Conservation (phyloP, 2,113 vertebrate species). For the Oryzias curvinotus region DNA sequence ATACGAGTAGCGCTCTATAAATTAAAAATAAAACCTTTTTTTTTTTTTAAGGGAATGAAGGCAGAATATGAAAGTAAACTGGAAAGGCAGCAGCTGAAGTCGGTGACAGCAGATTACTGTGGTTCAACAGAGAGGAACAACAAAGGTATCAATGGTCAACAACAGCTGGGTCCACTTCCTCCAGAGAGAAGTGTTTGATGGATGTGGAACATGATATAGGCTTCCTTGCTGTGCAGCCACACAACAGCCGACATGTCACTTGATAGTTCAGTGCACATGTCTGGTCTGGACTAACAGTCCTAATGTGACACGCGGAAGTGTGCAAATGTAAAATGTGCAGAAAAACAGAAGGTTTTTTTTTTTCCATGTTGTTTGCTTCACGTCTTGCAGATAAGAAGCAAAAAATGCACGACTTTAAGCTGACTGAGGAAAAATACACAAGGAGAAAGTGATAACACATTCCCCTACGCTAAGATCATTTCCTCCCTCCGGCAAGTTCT, state of each 20-base stretch:
- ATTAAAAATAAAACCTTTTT: neutral
- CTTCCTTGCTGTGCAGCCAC: constrained; percentile 37
- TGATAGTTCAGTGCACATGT: constrained; percentile 48
- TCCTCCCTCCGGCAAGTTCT: constrained; percentile 59
- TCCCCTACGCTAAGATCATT: constrained; percentile 68
- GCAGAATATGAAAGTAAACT: constrained; percentile 24
- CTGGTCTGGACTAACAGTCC: constrained; percentile 20
- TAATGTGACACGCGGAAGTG: constrained; percentile 45
- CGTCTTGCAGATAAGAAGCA: constrained; percentile 54
- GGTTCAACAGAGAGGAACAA: constrained; percentile 52
- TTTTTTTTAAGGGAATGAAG: neutral
- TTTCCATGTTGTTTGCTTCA: constrained; percentile 39
- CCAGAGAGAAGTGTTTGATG: constrained; percentile 43
- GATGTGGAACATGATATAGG: constrained; percentile 47
- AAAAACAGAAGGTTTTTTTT: constrained; percentile 21
- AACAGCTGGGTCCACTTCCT: constrained; percentile 68
- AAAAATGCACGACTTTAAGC: constrained; percentile 43
- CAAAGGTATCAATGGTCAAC: constrained; percentile 52
- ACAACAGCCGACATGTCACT: constrained; percentile 52
- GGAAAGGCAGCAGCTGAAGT: constrained; percentile 34
- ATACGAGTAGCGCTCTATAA: neutral
- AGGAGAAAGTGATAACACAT: constrained; percentile 69
- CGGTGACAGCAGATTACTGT: constrained; percentile 14
- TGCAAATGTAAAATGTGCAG: constrained; percentile 9
- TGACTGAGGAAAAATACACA: constrained; percentile 35